Evolutionary conservation across 1,140 invertebrate species (phyloP), one percentile per base, ranked within the genome.

Genomic region (Euwallacea fornicatus): DNA sequence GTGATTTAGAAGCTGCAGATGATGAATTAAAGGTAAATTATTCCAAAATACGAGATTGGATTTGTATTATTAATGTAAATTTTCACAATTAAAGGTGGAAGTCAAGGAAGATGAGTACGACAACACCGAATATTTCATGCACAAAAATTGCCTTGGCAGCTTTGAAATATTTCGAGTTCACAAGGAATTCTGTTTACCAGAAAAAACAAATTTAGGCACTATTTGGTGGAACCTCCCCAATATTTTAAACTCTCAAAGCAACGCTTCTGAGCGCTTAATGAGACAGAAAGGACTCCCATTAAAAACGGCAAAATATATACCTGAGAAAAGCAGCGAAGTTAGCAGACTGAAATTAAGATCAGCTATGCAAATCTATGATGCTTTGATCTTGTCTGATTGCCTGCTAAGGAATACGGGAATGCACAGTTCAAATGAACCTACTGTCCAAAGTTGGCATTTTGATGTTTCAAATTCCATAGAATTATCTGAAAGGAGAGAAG

Each of bases 191-290:
- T 50, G 47, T 16, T 55, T 78, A 10, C 73, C 75, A 4, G 55
- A 71, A 42, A 66, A 61, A 55, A 56, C 77, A 7, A 73, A 76
- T 58, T 70, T 80, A 13, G 78, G 74, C 50, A 62, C 54, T 11
- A 43, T 80, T 11, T 81, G 79, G 79, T 81, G 80, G 80, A 81
- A 80, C 72, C 60, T 78, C 10, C 72, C 78, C 0, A 71, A 66
- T 21, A 69, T 80, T 56, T 66, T 79, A 9, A 67, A 72, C 61
- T n/a, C 71, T 21, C 58, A 64, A 56, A 11, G 10, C 42, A 13
- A 41, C 43, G 42, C 53, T 42, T 13, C 64, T 9, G 3, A 53
- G 6, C n/a, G 55, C 50, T 21, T 54, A 15, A 44, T 53, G 21
- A 7, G 6, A 69, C 13, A 62, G 0, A 58, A 42, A 58, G 21